phyloP scores from a whole-genome alignment of 2,113 vertebrate species.

The Salvelinus alpinus region DNA sequence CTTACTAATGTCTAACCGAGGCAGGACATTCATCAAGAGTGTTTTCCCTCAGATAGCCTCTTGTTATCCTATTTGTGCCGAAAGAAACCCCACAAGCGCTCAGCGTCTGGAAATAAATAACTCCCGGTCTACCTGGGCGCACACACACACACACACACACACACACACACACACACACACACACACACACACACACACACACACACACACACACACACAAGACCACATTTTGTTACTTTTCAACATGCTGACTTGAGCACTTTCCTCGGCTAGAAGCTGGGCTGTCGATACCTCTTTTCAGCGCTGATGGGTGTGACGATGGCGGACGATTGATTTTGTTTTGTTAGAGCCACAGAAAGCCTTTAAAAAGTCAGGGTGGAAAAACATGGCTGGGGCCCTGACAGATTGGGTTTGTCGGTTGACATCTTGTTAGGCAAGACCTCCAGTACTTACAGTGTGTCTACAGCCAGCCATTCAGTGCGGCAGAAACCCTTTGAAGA shows the following conservation, averaged over 20 bases:
- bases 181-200: too few relatives aligned
- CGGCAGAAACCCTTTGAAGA: neutral
- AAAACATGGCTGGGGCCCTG: neutral
- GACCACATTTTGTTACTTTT: slow-evolving; percentile 8
- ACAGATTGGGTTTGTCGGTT: slow-evolving; percentile 28
- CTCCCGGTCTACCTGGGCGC: neutral
- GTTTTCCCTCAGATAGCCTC: slow-evolving; percentile 2
- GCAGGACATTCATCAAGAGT: slow-evolving; percentile 20
- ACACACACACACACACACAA: neutral
- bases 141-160: too few relatives aligned
- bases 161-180: too few relatives aligned
- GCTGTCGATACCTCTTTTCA: slow-evolving; percentile 37
- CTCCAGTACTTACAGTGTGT: neutral
- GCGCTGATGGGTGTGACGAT: slow-evolving; percentile 33
- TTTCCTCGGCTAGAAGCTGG: slow-evolving; percentile 5
- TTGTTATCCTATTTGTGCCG: slow-evolving; percentile 3
- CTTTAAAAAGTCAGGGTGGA: too few relatives aligned
- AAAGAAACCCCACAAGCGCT: neutral
- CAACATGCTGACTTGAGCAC: slow-evolving; percentile 26
- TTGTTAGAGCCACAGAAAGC: slow-evolving; percentile 21
- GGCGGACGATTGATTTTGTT: slow-evolving; percentile 39
- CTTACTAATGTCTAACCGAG: slow-evolving; percentile 3
- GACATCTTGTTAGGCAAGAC: slow-evolving; percentile 28
- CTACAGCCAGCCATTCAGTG: neutral
- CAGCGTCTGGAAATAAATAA: slow-evolving; percentile 14